A percentile compares a stretch with the other conserved stretches of the same genome.
phyloP scores from a whole-genome alignment of 2,113 vertebrate species.

The Labrus mixtus region DNA sequence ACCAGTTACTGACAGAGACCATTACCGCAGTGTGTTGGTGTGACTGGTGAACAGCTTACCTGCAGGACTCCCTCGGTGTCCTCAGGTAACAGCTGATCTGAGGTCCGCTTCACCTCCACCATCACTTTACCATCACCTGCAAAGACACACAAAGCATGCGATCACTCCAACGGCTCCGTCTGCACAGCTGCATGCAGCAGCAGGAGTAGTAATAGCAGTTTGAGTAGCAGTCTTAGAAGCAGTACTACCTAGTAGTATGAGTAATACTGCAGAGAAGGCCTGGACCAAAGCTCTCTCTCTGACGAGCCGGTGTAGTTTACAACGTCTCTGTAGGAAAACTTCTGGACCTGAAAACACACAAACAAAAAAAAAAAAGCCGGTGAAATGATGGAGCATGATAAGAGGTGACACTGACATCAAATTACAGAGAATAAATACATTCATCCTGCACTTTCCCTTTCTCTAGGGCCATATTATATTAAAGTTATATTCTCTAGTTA shows the following conservation, averaged over 20 bases:
- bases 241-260: constrained; percentile 58
- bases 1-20: background rate
- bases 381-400: too few relatives aligned
- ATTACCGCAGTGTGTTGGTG: background rate
- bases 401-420: too few relatives aligned
- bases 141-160: background rate
- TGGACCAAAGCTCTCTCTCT: constrained; percentile 63
- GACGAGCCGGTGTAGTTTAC: constrained; percentile 41
- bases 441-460: too few relatives aligned
- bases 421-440: too few relatives aligned
- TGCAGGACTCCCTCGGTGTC: constrained; percentile 46
- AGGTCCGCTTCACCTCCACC: constrained; percentile 60
- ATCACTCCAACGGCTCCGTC: background rate
- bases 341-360: constrained; percentile 46
- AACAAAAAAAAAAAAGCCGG: background rate
- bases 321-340: constrained; percentile 40
- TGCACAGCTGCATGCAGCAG: background rate
- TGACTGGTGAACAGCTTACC: constrained; percentile 37
- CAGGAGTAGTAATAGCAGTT: too few relatives aligned
- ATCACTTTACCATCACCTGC: constrained; percentile 56
- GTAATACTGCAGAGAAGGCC: constrained; percentile 62
- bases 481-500: too few relatives aligned
- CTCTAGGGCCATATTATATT: too few relatives aligned
- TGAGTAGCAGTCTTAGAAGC: background rate
- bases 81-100: constrained; percentile 39